phyloP scores from a whole-genome alignment of 2,888 invertebrate genomes.

The Cyaniris semiargus region DNA sequence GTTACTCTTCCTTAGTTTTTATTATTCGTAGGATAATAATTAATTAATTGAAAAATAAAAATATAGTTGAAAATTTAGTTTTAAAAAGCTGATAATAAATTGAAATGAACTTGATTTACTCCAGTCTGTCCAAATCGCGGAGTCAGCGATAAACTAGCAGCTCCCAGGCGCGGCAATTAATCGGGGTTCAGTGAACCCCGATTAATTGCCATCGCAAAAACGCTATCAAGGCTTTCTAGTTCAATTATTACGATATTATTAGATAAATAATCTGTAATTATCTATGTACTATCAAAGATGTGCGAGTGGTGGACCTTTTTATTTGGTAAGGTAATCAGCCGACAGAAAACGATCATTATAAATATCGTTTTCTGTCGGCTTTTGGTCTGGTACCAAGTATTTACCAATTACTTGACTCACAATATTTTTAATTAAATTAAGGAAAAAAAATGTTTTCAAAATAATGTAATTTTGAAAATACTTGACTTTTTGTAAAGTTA shows the following conservation, averaged over 20 bases:
- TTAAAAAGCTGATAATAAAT: neutral
- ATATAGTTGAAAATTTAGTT: neutral
- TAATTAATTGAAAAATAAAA: neutral
- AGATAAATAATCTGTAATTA: neutral
- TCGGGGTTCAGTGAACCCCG: conserved; percentile 35
- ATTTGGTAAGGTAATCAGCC: no score
- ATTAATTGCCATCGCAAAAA: conserved; percentile 37
- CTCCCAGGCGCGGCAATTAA: conserved; percentile 37
- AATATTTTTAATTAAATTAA: no score
- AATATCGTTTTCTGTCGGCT: no score
- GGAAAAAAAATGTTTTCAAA: no score
- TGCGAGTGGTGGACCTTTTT: no score
- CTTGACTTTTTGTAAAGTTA: neutral
- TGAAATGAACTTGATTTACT: conserved; percentile 39
- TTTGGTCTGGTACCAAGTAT: no score
- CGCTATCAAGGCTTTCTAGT: conserved; percentile 30
- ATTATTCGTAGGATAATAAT: no score
- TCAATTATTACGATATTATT: conserved; percentile 17
- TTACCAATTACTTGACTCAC: neutral
- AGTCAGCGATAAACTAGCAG: conserved; percentile 41
- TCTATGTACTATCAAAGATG: neutral
- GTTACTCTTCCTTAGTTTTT: no score
- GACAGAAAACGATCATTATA: no score
- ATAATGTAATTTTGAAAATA: no score
- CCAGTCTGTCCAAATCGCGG: conserved; percentile 44